These are phyloP conservation scores for Colostygia pectinataria DNA, from an alignment of 2,888 invertebrate species.

Conservation along the genomic window DNA sequence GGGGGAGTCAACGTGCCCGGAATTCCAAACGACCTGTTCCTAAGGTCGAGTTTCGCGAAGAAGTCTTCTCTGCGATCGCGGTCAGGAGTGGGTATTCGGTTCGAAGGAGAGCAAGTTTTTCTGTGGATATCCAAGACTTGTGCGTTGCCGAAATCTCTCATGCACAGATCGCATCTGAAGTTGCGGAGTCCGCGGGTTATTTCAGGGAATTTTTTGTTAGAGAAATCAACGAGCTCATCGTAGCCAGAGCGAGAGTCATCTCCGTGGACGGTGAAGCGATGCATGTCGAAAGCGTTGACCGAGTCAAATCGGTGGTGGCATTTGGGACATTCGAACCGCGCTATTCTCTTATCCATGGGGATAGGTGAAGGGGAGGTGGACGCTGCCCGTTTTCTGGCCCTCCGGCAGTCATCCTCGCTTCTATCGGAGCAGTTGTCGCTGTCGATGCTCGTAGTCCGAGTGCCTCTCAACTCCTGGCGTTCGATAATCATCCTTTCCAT, in stretches of 20 bases:
- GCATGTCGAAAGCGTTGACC: slow-evolving; percentile 87
- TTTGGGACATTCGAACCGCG: slow-evolving; percentile 85
- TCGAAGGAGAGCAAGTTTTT: slow-evolving; percentile 66
- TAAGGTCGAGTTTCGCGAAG: slow-evolving; percentile 90
- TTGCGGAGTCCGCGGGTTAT: slow-evolving; percentile 88
- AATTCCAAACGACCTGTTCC: slow-evolving; percentile 85
- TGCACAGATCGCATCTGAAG: slow-evolving; percentile 87
- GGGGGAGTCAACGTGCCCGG: slow-evolving; percentile 73
- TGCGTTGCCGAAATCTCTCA: slow-evolving; percentile 87
- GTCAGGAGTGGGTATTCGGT: slow-evolving; percentile 75
- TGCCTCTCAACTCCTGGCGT: slow-evolving; percentile 56
- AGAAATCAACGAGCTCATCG: slow-evolving; percentile 91
- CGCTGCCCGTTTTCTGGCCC: slow-evolving; percentile 68
- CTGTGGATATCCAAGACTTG: slow-evolving; percentile 87
- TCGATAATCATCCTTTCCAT: slow-evolving; percentile 64
- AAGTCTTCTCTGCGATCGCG: slow-evolving; percentile 89
- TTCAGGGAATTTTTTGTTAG: slow-evolving; percentile 89
- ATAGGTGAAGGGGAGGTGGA: slow-evolving; percentile 65
- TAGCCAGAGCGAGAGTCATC: slow-evolving; percentile 85
- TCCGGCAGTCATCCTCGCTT: slow-evolving; percentile 71
- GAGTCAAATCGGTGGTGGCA: slow-evolving; percentile 90
- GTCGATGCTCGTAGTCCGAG: slow-evolving; percentile 76
- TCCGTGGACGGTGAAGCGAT: slow-evolving; percentile 85
- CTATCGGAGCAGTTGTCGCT: slow-evolving; percentile 83
- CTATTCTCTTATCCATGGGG: slow-evolving; percentile 67